A percentile compares a stretch with the other conserved stretches of the same genome.
phyloP scores from a whole-genome alignment of 2,888 invertebrate genomes.

The Eilema sororculum region DNA sequence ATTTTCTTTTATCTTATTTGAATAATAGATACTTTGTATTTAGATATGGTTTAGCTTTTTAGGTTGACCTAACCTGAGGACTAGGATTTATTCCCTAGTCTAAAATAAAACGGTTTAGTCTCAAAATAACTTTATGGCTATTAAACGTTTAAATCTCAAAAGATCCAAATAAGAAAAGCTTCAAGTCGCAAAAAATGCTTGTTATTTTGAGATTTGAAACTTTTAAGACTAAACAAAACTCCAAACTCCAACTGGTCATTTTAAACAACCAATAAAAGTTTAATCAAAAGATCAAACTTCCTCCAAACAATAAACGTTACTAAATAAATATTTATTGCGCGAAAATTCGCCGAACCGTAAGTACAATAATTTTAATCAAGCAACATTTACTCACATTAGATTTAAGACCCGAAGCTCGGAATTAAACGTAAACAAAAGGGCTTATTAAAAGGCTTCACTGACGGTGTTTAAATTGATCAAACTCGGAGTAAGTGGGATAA shows the following conservation, averaged over 20 bases:
- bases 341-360: slow-evolving; percentile 27
- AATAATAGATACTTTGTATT: too few relatives aligned
- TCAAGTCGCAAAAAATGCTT: too few relatives aligned
- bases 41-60: too few relatives aligned
- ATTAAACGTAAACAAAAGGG: slow-evolving; percentile 69
- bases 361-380: slow-evolving; percentile 49
- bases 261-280: neutral
- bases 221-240: too few relatives aligned
- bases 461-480: slow-evolving; percentile 69
- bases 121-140: too few relatives aligned
- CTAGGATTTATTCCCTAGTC: too few relatives aligned
- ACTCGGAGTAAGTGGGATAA: slow-evolving; percentile 67
- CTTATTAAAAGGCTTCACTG: slow-evolving; percentile 63
- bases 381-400: slow-evolving; percentile 52
- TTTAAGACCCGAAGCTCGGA: slow-evolving; percentile 47
- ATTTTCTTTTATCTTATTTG: too few relatives aligned
- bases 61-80: too few relatives aligned
- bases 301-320: neutral
- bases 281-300: neutral
- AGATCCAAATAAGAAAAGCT: too few relatives aligned
- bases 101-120: too few relatives aligned
- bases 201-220: too few relatives aligned
- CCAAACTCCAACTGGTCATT: neutral
- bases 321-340: slow-evolving; percentile 8
- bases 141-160: too few relatives aligned